Evolutionary conservation across 2,888 invertebrate species (phyloP), one percentile per base, ranked within the genome.

Genomic region (Tillus elongatus): DNA sequence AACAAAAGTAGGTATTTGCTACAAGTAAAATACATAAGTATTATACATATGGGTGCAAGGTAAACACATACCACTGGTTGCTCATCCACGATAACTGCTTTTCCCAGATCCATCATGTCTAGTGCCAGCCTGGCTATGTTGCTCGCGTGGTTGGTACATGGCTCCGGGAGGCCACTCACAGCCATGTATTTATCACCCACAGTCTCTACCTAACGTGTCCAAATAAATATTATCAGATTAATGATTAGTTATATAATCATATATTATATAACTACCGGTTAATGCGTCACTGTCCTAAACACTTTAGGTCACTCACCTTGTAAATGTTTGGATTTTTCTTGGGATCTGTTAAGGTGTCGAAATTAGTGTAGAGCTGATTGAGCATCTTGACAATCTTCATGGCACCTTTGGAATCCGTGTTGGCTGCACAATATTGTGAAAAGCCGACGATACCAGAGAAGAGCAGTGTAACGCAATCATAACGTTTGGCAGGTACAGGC

Each of bases 131-230:
- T 74, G 0, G 86, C 90, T 56, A 96, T 93, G 58, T 91, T 90
- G 50, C 83, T 81, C 9, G 93, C 92, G 58, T 96, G 95, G 26
- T 82, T 82, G 38, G 78, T 77, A 60, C 92, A 92, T 4, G 83
- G 84, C 59, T 93, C 92, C 0, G 95, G 95, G 35, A 95, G 70
- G 30, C 95, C 95, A 51, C 92, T 90, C 1, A 93, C 95, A 0
- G 93, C 92, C 95, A 95, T 96, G 63, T 96, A 96, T 64, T 95
- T 95, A 66, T 95, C 95, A 41, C 95, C 95, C 13, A 95, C 91
- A 8, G 95, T 96, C 69, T 96, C 95, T 42, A 96, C 93, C 93
- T 93, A 56, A 6, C 51, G 43, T 35, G 38, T 35, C 8, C 9
- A 35, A 6, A 8, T 13, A 31, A 31, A 8, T 31, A 13, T 8